Evolutionary conservation across 2,888 invertebrate species (phyloP).

Genomic region (Cryptocheilus praepositus): DNA sequence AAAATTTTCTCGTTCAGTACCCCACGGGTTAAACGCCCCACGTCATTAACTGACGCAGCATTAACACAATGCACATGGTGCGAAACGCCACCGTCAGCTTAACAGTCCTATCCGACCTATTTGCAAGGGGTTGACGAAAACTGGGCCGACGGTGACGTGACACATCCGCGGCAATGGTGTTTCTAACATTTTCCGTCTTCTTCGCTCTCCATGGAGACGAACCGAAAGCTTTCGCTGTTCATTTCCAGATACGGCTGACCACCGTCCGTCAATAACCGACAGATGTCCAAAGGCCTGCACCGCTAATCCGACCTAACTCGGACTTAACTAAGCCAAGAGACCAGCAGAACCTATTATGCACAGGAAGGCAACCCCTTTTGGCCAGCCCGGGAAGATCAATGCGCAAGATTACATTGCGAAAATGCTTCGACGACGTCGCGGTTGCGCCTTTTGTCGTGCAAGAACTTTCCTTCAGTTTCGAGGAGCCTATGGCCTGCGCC

Average conservation of each 20-base stretch:
- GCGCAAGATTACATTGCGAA: conserved; percentile 74
- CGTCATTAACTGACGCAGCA: too few relatives aligned
- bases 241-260: conserved; percentile 71
- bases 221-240: conserved; percentile 68
- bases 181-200: too few relatives aligned
- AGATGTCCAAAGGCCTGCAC: conserved; percentile 69
- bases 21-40: too few relatives aligned
- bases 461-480: too few relatives aligned
- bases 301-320: conserved; percentile 72
- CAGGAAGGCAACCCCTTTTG: conserved; percentile 70
- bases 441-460: conserved; percentile 59
- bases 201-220: conserved; percentile 31
- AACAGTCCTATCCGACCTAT: too few relatives aligned
- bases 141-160: conserved; percentile 34
- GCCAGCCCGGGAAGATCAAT: conserved; percentile 65
- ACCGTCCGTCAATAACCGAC: conserved; percentile 69
- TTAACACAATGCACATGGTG: too few relatives aligned
- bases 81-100: too few relatives aligned
- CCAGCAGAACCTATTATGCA: conserved; percentile 70
- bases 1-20: too few relatives aligned
- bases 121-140: too few relatives aligned
- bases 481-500: too few relatives aligned
- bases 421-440: conserved; percentile 51
- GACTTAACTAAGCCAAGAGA: conserved; percentile 69
- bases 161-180: conserved; percentile 27